Conservation (phyloP, 2,888 invertebrate genomes). For the Phorcus lineatus region DNA sequence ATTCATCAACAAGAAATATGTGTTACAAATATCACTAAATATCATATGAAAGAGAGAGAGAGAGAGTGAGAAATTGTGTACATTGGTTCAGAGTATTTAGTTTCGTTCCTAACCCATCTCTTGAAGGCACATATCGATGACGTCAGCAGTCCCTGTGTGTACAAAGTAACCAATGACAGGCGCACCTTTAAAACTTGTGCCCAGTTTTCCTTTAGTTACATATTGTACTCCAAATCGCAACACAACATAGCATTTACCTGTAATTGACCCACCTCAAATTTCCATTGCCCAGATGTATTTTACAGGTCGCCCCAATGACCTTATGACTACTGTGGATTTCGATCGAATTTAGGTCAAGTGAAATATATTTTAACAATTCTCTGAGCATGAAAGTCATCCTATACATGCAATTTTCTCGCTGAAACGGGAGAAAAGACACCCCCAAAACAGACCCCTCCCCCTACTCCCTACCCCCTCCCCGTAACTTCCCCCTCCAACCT, state of each 20-base stretch:
- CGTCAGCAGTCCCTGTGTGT: neutral
- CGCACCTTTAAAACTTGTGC: neutral
- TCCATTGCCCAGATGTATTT: neutral
- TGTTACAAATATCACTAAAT: neutral
- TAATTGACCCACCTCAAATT: neutral
- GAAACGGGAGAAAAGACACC: too few relatives aligned
- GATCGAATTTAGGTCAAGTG: too few relatives aligned
- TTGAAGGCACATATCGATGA: slow-evolving; percentile 10
- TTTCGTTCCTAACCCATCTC: neutral
- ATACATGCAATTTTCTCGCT: too few relatives aligned
- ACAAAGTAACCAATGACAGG: neutral
- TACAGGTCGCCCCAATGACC: too few relatives aligned
- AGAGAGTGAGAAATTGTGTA: neutral
- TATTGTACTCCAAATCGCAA: neutral
- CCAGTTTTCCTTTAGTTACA: neutral
- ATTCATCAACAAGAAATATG: neutral
- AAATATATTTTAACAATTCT: too few relatives aligned
- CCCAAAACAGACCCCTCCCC: too few relatives aligned
- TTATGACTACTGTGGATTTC: too few relatives aligned
- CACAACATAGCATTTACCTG: neutral
- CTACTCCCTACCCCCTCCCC: too few relatives aligned
- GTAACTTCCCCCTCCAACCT: too few relatives aligned
- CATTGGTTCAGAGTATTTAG: neutral
- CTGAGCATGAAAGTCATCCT: too few relatives aligned
- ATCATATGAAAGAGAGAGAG: neutral